Evolutionary conservation across 2,797 vertebrate genomes (phyloP).

Genomic region (Danio tinwini): DNA sequence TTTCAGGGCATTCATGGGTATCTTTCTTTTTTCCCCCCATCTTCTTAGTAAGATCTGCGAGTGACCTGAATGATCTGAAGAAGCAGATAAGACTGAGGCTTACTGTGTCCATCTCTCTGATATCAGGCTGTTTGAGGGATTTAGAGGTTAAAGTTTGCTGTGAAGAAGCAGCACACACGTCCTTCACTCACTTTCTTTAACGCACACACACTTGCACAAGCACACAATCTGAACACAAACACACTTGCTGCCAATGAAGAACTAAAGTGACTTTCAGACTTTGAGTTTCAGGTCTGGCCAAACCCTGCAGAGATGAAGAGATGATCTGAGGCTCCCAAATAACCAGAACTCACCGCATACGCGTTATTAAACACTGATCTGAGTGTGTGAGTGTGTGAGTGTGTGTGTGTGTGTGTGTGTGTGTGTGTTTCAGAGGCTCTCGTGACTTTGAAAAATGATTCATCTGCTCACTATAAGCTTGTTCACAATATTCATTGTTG

Average conservation of each 20-base stretch:
- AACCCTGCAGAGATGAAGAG: not conserved
- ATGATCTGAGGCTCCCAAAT: not conserved
- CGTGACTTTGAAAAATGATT: too few species aligned
- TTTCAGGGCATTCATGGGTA: not conserved
- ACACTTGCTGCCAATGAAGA: constrained; percentile 1
- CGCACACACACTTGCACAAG: too few species aligned
- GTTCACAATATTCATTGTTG: too few species aligned
- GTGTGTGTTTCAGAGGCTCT: too few species aligned
- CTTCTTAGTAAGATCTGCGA: not conserved
- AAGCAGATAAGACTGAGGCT: too few species aligned
- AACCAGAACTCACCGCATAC: not conserved
- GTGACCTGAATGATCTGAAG: too few species aligned
- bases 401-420: too few species aligned
- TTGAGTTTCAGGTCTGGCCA: not conserved
- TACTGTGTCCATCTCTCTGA: too few species aligned
- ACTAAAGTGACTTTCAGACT: constrained; percentile 26
- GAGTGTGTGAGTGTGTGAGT: too few species aligned
- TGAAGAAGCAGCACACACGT: not conserved
- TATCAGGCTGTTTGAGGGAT: not conserved
- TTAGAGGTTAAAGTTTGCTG: not conserved
- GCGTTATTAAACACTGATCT: not conserved
- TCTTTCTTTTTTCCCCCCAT: too few species aligned
- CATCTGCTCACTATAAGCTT: too few species aligned
- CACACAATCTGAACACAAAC: too few species aligned
- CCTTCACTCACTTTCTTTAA: constrained; percentile 9